Percentiles rank a stretch among this genome's conserved stretches.
phyloP scores from a whole-genome alignment of 2,113 vertebrate genomes.

The Petrocephalus zakoni region DNA sequence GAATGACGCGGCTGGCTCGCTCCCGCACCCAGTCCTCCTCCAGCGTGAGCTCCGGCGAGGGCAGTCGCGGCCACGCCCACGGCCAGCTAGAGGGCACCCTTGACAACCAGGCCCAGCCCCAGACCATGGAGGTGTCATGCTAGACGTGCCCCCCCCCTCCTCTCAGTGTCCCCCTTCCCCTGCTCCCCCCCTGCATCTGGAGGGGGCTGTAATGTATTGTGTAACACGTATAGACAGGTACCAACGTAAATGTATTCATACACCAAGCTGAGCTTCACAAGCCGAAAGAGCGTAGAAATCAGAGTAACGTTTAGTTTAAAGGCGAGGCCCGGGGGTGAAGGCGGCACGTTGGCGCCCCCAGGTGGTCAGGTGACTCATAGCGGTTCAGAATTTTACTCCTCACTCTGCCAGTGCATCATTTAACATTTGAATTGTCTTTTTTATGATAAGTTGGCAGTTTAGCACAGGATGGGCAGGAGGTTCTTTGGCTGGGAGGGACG shows the following conservation, averaged over 20 bases:
- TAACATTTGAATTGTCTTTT: slow-evolving; percentile 17
- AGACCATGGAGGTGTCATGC: slow-evolving; percentile 95
- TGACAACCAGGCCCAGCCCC: slow-evolving; percentile 69
- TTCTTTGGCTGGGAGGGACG: background rate
- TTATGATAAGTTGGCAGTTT: background rate
- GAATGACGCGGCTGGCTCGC: slow-evolving; percentile 84
- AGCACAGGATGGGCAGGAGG: background rate
- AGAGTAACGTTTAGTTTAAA: slow-evolving; percentile 36
- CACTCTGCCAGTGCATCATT: background rate
- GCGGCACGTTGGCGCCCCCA: slow-evolving; percentile 11
- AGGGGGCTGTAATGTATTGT: slow-evolving; percentile 46
- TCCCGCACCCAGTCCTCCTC: slow-evolving; percentile 89
- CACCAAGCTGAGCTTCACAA: slow-evolving; percentile 32
- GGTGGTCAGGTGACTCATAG: background rate
- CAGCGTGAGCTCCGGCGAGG: slow-evolving; percentile 83
- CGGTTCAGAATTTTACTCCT: slow-evolving; percentile 24
- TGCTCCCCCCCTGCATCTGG: slow-evolving; percentile 31
- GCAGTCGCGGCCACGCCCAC: slow-evolving; percentile 75
- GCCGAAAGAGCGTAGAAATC: slow-evolving; percentile 31
- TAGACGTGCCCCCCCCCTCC: slow-evolving; percentile 48
- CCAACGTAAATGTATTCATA: slow-evolving; percentile 48
- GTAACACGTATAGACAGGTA: slow-evolving; percentile 52
- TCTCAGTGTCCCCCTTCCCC: slow-evolving; percentile 19
- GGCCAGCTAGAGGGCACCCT: slow-evolving; percentile 70
- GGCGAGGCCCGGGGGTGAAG: slow-evolving; percentile 23